Conservation (phyloP, 2,888 invertebrate genomes). For the Sesamia inferens region DNA sequence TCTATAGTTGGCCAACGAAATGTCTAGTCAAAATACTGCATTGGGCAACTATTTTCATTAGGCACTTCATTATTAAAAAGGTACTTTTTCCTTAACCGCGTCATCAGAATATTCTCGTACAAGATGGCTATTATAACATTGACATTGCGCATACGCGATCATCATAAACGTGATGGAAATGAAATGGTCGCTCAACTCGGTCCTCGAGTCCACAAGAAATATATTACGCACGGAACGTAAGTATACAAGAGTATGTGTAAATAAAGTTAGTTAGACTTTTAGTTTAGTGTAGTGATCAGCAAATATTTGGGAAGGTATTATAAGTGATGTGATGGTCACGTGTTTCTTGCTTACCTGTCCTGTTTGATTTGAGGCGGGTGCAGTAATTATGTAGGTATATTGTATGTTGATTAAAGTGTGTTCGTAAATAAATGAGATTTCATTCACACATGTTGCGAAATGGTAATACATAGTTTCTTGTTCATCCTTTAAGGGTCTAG, state of each 20-base stretch:
- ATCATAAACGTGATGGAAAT: slow-evolving; percentile 38
- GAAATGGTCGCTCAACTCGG: background rate
- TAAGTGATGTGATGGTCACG: slow-evolving; percentile 42
- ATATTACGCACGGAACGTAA: slow-evolving; percentile 26
- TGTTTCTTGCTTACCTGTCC: slow-evolving; percentile 16
- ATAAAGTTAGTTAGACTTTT: slow-evolving; percentile 46
- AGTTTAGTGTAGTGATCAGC: slow-evolving; percentile 55
- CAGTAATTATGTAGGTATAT: slow-evolving; percentile 9
- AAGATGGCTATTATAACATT: slow-evolving; percentile 44
- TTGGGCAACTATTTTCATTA: background rate
- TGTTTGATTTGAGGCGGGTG: slow-evolving; percentile 26
- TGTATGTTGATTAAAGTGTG: background rate
- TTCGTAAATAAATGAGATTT: slow-evolving; percentile 5
- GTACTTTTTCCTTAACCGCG: background rate
- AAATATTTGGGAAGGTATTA: slow-evolving; percentile 52
- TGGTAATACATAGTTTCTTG: background rate
- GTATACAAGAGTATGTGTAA: slow-evolving; percentile 44
- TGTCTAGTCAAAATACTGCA: background rate
- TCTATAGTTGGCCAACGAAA: slow-evolving; percentile 14
- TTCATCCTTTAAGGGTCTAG: background rate
- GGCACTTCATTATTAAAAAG: slow-evolving; percentile 6
- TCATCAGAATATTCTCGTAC: slow-evolving; percentile 17
- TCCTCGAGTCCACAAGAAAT: slow-evolving; percentile 25
- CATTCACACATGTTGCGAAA: slow-evolving; percentile 1
- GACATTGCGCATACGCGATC: slow-evolving; percentile 39